Conservation (phyloP, 92 coral and sea anemone genomes). For the Anthopleura xanthogrammica region DNA sequence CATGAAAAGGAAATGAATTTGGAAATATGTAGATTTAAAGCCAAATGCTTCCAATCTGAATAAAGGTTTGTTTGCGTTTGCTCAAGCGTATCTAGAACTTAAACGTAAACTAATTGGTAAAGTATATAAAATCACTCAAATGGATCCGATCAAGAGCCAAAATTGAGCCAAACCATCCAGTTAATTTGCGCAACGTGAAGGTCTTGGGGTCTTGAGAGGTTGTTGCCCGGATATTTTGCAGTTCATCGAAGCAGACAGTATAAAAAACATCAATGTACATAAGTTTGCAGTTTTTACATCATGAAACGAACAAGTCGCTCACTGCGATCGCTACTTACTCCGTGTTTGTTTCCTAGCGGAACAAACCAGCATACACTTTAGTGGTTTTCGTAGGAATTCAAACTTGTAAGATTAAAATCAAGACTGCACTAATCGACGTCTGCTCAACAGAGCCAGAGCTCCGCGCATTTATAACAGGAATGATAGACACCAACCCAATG, state of each 20-base stretch:
- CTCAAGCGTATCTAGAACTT: background rate
- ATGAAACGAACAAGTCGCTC: slow-evolving; percentile 10
- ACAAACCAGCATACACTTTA: slow-evolving; percentile 21
- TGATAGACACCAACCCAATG: slow-evolving; percentile 10
- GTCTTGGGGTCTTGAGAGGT: slow-evolving; percentile 32
- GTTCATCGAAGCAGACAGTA: slow-evolving; percentile 7
- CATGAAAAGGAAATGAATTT: background rate
- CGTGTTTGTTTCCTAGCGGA: slow-evolving; percentile 18
- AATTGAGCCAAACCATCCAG: background rate
- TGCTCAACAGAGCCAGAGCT: slow-evolving; percentile 27
- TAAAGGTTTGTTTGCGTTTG: background rate
- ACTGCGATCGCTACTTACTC: slow-evolving; percentile 16
- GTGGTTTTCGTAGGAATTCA: slow-evolving; percentile 7
- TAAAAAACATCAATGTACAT: slow-evolving; percentile 10
- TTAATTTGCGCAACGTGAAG: slow-evolving; percentile 9
- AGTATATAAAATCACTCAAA: slow-evolving; percentile 6
- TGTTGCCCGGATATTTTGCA: slow-evolving; percentile 29
- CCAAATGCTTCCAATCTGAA: slow-evolving; percentile 4
- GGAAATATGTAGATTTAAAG: background rate
- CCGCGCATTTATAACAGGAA: background rate
- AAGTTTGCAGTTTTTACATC: background rate
- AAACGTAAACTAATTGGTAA: slow-evolving; percentile 7
- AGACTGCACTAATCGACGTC: background rate
- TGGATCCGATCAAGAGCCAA: slow-evolving; percentile 2
- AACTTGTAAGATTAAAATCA: background rate